Conservation (phyloP, 2,113 vertebrate species). For the Brachionichthys hirsutus region DNA sequence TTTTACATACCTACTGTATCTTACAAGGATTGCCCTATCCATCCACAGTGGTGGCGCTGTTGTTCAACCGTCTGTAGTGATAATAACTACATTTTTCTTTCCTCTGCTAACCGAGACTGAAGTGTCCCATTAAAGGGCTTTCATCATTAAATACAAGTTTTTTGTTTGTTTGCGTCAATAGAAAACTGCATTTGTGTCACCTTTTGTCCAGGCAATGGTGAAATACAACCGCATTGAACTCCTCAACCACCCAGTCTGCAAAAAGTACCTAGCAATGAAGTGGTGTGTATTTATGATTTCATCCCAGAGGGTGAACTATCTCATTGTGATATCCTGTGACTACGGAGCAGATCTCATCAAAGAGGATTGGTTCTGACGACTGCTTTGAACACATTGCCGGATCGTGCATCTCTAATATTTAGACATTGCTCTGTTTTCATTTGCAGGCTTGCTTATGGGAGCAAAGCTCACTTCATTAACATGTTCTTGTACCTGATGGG, state of each 20-base stretch:
- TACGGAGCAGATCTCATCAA: neutral
- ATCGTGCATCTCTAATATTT: neutral
- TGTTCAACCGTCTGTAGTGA: neutral
- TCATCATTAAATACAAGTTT: too few species aligned
- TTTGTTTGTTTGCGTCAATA: neutral
- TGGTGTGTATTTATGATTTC: conserved; percentile 78
- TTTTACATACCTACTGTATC: neutral
- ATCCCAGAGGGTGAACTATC: neutral
- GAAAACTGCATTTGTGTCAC: neutral
- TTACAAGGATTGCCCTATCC: neutral
- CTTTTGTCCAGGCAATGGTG: conserved; percentile 87
- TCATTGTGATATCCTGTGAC: neutral
- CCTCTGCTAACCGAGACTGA: too few species aligned
- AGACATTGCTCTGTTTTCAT: neutral
- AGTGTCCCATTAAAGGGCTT: too few species aligned
- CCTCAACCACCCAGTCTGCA: conserved; percentile 91
- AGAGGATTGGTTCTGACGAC: neutral
- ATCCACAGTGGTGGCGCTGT: neutral
- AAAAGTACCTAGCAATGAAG: conserved; percentile 95
- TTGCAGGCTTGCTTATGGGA: conserved; percentile 91
- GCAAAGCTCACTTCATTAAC: conserved; percentile 90
- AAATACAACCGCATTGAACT: conserved; percentile 89
- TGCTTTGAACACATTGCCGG: neutral
- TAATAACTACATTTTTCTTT: too few species aligned
- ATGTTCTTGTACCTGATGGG: conserved; percentile 88